Conservation (phyloP, 2,888 invertebrate species). For the Erebia ligea region DNA sequence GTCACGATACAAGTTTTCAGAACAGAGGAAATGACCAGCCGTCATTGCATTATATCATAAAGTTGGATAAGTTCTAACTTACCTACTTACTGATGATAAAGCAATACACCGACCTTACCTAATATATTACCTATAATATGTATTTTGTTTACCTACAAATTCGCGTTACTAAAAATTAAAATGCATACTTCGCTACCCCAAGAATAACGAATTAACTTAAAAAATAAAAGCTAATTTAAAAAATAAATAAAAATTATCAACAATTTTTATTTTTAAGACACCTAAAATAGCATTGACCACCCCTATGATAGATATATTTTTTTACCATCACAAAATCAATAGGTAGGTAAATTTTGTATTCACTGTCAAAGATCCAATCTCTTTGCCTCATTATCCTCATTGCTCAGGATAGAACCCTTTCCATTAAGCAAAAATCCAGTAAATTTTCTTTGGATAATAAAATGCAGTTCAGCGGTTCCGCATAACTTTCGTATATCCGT, state of each 20-base stretch:
- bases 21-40: constrained; percentile 19
- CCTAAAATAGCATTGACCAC: not conserved
- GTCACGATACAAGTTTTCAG: constrained; percentile 55
- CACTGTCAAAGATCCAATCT: not conserved
- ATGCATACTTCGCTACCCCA: no score
- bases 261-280: not conserved
- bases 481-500: no score
- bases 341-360: not conserved
- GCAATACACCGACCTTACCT: no score
- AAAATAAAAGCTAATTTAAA: no score
- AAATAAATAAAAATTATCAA: no score
- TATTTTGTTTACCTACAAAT: no score
- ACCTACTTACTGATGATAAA: not conserved
- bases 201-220: no score
- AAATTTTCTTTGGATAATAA: no score
- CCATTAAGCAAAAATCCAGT: not conserved
- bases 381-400: not conserved
- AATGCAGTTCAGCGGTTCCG: no score
- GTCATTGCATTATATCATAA: not conserved
- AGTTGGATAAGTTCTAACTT: not conserved
- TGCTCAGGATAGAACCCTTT: not conserved
- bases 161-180: no score
- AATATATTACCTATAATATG: no score
- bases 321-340: no score
- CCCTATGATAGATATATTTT: not conserved